Percentiles rank a stretch among this genome's conserved stretches.
phyloP scores from a whole-genome alignment of 2,113 vertebrate genomes.

The Nicator chloris region DNA sequence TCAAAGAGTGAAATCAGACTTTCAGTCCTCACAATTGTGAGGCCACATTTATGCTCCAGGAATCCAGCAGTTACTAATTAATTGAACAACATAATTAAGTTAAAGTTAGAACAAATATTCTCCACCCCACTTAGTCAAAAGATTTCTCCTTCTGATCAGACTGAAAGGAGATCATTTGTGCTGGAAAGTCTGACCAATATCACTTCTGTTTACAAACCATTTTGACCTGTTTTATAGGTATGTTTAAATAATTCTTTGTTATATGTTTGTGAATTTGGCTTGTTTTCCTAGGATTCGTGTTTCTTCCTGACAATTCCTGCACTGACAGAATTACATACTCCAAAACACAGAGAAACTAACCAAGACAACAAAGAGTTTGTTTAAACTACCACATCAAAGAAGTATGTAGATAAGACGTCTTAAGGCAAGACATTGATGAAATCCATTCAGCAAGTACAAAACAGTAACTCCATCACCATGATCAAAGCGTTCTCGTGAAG shows the following conservation, averaged over 20 bases:
- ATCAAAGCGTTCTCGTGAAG: neutral
- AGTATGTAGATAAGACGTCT: neutral
- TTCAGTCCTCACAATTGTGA: rapidly evolving
- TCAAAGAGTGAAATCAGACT: neutral
- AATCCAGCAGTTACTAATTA: neutral
- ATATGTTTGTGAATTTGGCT: neutral
- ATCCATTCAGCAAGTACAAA: neutral
- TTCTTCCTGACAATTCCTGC: neutral
- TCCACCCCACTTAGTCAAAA: neutral
- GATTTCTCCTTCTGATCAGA: neutral
- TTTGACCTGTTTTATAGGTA: neutral
- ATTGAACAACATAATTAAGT: neutral
- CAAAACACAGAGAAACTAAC: neutral
- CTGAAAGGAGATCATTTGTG: neutral
- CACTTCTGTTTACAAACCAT: neutral
- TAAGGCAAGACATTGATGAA: neutral
- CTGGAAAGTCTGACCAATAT: neutral
- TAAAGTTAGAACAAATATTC: neutral
- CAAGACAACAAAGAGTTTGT: neutral
- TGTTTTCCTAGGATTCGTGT: neutral
- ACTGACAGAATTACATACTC: neutral
- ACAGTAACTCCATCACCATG: neutral
- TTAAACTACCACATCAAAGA: neutral
- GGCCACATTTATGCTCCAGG: neutral
- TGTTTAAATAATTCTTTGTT: neutral